Conservation (phyloP, 2,888 invertebrate species). For the Caenorhabditis sp. region DNA sequence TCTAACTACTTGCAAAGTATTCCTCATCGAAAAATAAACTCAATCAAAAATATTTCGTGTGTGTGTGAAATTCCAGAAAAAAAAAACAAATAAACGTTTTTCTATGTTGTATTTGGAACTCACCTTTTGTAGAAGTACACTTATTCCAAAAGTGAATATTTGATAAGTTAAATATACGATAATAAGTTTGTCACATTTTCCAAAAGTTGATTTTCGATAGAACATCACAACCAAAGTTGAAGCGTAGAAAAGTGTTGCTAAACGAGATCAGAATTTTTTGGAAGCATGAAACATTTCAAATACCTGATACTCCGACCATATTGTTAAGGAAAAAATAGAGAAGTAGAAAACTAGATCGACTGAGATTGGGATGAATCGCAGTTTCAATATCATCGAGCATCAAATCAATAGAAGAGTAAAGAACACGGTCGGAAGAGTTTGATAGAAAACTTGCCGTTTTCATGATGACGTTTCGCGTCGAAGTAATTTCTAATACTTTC, state of each 20-base stretch:
- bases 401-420: not conserved
- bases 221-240: constrained; percentile 6
- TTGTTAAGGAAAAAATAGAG: not conserved
- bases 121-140: constrained; percentile 14
- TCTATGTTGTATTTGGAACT: too few relatives aligned
- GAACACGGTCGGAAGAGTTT: not conserved
- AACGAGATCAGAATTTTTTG: not conserved
- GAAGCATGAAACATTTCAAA: not conserved
- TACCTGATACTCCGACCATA: not conserved
- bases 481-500: too few relatives aligned
- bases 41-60: too few relatives aligned
- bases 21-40: too few relatives aligned
- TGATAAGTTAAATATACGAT: constrained; percentile 6
- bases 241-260: constrained; percentile 11
- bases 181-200: constrained; percentile 10
- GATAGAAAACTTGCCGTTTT: not conserved
- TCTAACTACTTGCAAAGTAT: too few relatives aligned
- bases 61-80: too few relatives aligned
- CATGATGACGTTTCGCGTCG: too few relatives aligned
- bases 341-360: not conserved
- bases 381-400: not conserved
- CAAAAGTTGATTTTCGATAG: constrained; percentile 13
- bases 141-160: constrained; percentile 9
- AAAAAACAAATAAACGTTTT: too few relatives aligned
- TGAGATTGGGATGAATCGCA: not conserved